Evolutionary conservation across 2,888 invertebrate species (phyloP).

Genomic region (Lycaena phlaeas): DNA sequence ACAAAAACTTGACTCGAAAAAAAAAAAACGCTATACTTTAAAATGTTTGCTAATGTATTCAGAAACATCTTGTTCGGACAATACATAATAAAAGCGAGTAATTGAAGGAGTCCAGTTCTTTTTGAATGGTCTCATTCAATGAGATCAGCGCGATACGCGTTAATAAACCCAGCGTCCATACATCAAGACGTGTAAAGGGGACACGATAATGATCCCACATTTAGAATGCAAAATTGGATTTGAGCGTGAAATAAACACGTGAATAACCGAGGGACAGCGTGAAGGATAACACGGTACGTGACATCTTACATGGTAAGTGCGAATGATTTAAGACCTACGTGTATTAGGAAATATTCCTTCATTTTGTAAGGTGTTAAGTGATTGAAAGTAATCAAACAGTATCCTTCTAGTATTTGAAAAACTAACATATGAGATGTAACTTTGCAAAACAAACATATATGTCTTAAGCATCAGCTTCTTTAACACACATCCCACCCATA

Average conservation of each 20-base stretch:
- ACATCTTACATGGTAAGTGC: conserved; percentile 4
- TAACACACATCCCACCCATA: no score
- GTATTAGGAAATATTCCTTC: no score
- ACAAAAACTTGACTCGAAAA: no score
- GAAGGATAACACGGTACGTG: neutral
- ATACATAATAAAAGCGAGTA: neutral
- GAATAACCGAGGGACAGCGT: neutral
- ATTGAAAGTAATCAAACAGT: no score
- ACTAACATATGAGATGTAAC: no score
- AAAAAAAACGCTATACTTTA: neutral
- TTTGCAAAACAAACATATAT: no score
- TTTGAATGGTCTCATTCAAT: neutral
- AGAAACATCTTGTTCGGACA: conserved; percentile 5
- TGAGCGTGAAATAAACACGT: conserved; percentile 30
- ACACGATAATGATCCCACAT: conserved; percentile 34
- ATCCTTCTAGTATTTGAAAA: no score
- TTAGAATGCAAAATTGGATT: conserved; percentile 45
- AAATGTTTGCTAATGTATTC: conserved; percentile 8
- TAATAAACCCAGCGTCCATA: conserved; percentile 10
- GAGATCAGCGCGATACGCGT: conserved; percentile 1
- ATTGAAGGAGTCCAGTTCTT: neutral
- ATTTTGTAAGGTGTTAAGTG: no score
- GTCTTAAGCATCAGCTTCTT: no score
- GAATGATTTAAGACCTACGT: no score
- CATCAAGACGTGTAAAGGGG: conserved; percentile 9